Percentiles rank a stretch among this genome's conserved stretches.
Conservation (phyloP, 2,113 vertebrate genomes). For the Probosciger aterrimus region DNA sequence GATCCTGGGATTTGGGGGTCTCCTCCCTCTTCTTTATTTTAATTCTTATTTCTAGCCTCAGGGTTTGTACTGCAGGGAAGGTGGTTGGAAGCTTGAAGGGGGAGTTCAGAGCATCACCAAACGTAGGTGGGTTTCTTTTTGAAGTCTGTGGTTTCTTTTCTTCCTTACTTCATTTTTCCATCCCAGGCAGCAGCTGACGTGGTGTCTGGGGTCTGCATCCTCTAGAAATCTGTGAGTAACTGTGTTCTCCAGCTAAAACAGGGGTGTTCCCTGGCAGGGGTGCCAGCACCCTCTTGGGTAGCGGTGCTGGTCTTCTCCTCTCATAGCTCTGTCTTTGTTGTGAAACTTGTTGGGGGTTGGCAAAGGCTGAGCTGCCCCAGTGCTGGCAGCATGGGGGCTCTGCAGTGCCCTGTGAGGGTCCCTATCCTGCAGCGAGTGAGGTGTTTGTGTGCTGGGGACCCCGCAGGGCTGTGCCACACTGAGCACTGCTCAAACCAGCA, state of each 20-base stretch:
- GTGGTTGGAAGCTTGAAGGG: not conserved
- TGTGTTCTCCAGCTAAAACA: not conserved
- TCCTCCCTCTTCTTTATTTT: not conserved
- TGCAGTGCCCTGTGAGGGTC: not conserved
- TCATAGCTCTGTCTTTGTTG: not conserved
- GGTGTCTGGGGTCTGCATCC: not conserved
- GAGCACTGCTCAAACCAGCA: not conserved
- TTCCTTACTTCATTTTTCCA: not conserved
- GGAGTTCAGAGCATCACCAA: not conserved
- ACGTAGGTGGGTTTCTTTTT: not conserved
- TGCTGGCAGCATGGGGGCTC: not conserved
- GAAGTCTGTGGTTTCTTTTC: not conserved
- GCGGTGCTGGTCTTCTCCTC: not conserved
- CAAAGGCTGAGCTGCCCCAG: fast-evolving
- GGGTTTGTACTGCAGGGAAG: not conserved
- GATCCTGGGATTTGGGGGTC: not conserved
- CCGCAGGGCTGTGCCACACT: fast-evolving
- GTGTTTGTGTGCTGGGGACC: not conserved
- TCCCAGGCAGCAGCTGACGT: not conserved
- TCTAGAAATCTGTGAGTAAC: not conserved
- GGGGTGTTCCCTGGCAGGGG: fast-evolving
- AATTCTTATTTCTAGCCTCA: not conserved
- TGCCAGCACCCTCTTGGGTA: not conserved
- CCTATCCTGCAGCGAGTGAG: not conserved
- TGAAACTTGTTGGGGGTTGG: not conserved